A percentile compares a stretch with the other conserved stretches of the same genome.
Evolutionary conservation across 2,113 vertebrate species (phyloP).

Genomic region (Ctenodactylus gundi): DNA sequence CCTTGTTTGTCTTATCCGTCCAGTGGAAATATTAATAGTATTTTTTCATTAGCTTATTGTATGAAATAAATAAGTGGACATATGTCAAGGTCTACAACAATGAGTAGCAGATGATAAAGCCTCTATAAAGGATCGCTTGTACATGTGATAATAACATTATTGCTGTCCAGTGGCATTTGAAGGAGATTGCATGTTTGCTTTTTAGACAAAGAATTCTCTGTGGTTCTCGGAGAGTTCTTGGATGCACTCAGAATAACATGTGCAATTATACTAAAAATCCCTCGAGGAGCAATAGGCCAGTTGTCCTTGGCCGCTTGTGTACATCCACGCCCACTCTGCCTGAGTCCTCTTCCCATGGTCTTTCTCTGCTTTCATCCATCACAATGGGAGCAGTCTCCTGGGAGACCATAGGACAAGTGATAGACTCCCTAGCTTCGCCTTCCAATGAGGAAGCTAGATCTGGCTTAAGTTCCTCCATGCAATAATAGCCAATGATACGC

Average conservation of each 20-base stretch:
- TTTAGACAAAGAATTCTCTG: conserved; percentile 23
- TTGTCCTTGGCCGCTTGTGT: not conserved
- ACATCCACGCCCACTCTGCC: not conserved
- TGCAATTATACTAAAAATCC: not conserved
- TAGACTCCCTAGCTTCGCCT: not conserved
- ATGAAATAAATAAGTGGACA: conserved; percentile 5
- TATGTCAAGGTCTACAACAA: not conserved
- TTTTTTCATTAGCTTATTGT: not conserved
- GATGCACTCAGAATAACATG: not conserved
- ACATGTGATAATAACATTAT: not conserved
- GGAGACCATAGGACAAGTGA: not conserved
- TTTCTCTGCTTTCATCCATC: not conserved
- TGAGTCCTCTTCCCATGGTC: not conserved
- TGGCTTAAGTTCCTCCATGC: not conserved
- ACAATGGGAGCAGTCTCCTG: not conserved
- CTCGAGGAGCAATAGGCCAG: not conserved
- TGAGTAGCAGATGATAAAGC: not conserved
- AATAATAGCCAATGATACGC: not conserved
- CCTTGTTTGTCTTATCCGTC: not conserved
- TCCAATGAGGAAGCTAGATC: not conserved
- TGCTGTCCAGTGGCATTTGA: conserved; percentile 8
- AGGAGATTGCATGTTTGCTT: not conserved
- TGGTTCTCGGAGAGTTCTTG: not conserved
- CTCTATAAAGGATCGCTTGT: not conserved
- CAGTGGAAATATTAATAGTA: not conserved